A percentile compares a stretch with the other conserved stretches of the same genome.
phyloP scores from a whole-genome alignment of 2,888 invertebrate species.

The Pristionchus arcanus region DNA sequence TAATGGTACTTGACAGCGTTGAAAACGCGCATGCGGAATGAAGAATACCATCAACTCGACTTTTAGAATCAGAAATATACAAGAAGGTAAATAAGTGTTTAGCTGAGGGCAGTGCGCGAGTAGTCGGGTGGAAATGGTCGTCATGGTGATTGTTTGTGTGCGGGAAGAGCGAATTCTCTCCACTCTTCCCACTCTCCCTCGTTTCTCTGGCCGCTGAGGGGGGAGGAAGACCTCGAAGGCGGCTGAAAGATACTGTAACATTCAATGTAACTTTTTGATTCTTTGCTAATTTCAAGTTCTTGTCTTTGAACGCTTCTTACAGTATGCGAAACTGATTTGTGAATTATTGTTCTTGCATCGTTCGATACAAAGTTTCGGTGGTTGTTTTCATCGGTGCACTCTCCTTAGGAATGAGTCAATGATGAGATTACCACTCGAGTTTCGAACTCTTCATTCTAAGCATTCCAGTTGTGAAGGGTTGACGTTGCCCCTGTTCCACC shows the following conservation, averaged over 20 bases:
- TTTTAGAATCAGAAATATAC: no score
- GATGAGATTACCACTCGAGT: background rate
- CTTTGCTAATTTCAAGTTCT: background rate
- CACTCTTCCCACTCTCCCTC: background rate
- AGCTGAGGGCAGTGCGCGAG: background rate
- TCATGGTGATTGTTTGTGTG: background rate
- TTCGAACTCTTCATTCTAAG: background rate
- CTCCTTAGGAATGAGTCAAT: background rate
- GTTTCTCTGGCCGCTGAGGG: background rate
- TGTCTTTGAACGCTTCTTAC: background rate
- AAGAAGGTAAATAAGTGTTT: no score
- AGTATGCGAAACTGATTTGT: background rate
- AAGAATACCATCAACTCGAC: background rate
- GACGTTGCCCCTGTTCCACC: background rate
- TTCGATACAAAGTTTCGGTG: background rate
- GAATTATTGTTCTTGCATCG: background rate
- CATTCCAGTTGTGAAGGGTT: background rate
- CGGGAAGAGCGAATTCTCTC: background rate
- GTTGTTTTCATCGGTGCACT: background rate
- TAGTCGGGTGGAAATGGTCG: background rate
- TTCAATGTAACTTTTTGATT: no score
- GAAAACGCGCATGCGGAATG: background rate
- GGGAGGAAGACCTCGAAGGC: background rate
- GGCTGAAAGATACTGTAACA: no score
- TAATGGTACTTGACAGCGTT: background rate